These are phyloP conservation scores for Dysdera silvatica DNA, from an alignment of 1,140 invertebrate genomes.

Conservation along the genomic window DNA sequence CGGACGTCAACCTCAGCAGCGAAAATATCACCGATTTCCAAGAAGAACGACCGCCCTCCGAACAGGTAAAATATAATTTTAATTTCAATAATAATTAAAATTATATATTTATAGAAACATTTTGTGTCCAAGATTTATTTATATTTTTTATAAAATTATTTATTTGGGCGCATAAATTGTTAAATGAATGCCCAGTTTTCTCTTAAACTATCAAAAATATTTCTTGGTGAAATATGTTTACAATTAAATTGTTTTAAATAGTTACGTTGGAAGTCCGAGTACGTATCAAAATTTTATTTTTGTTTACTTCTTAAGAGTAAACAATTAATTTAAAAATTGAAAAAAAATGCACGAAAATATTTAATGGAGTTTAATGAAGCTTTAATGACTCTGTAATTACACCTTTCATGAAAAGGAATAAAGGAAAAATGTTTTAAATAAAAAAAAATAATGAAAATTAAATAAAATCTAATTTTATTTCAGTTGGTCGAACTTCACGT, in stretches of 20 bases:
- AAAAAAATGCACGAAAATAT: neutral
- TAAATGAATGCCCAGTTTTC: neutral
- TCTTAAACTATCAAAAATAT: neutral
- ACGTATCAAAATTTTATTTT: neutral
- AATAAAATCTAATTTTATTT: constrained; percentile 4
- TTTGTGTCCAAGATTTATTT: neutral
- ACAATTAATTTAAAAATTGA: neutral
- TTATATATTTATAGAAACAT: no score
- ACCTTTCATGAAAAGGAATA: neutral
- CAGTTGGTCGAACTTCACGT: constrained; percentile 46
- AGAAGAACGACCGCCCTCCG: constrained; percentile 23
- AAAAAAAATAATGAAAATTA: neutral
- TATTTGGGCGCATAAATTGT: neutral
- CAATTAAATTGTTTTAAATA: neutral
- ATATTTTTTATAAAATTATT: neutral
- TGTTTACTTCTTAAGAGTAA: neutral
- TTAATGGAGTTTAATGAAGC: neutral
- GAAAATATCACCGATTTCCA: constrained; percentile 10
- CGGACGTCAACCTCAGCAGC: constrained; percentile 12
- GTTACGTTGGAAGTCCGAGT: neutral
- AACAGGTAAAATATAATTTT: constrained; percentile 12
- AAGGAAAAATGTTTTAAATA: neutral
- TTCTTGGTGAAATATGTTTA: neutral
- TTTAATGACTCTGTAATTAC: neutral
- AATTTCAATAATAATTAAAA: no score